Percentiles rank a stretch among this genome's conserved stretches.
Conservation (phyloP, 2,113 vertebrate genomes). For the Eulemur rufifrons region DNA sequence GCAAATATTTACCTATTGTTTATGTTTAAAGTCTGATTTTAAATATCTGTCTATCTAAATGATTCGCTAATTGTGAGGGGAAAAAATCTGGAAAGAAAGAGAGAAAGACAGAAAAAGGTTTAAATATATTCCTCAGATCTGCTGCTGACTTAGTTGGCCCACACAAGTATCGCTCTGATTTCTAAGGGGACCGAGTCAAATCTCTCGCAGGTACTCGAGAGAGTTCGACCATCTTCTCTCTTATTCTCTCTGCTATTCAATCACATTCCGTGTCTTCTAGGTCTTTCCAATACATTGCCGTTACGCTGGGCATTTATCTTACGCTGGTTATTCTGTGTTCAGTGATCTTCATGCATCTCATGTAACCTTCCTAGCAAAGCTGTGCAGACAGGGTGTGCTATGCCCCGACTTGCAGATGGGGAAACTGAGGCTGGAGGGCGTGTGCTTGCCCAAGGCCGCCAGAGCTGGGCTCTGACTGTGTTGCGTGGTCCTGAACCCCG, state of each 20-base stretch:
- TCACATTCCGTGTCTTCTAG: not conserved
- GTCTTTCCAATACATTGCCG: not conserved
- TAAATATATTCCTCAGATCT: not conserved
- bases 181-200: not conserved
- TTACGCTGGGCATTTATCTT: not conserved
- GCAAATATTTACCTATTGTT: not conserved
- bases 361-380: not conserved
- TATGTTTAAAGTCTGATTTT: not conserved
- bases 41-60: not conserved
- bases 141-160: not conserved
- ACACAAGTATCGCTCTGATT: not conserved
- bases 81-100: not conserved
- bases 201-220: not conserved
- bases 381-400: fast-evolving
- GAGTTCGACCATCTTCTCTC: not conserved
- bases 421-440: not conserved
- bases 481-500: not conserved
- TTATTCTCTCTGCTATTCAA: not conserved
- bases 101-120: not conserved
- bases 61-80: not conserved
- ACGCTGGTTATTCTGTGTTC: not conserved
- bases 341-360: not conserved
- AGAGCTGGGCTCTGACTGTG: not conserved
- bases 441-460: not conserved
- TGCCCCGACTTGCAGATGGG: not conserved